These are phyloP conservation scores for Philereme transversata DNA, from an alignment of 2,888 invertebrate genomes.

Conservation along the genomic window DNA sequence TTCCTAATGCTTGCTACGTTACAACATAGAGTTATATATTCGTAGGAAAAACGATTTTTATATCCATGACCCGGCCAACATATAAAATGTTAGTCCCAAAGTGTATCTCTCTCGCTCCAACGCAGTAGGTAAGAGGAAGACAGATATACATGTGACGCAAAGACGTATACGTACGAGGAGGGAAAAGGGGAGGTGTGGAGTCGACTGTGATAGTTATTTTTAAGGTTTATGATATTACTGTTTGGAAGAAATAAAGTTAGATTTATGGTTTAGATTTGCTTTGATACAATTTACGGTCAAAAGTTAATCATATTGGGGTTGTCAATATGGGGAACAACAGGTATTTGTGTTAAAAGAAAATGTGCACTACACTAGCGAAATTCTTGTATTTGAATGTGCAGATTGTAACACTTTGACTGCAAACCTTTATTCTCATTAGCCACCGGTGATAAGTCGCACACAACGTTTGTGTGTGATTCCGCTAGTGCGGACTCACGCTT, in stretches of 20 bases:
- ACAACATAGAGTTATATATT: constrained; percentile 55
- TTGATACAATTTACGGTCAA: too few relatives aligned
- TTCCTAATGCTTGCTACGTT: constrained; percentile 67
- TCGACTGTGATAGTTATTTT: constrained; percentile 33
- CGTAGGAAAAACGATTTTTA: constrained; percentile 80
- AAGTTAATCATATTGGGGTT: too few relatives aligned
- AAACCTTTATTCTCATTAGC: too few relatives aligned
- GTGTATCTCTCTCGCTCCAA: constrained; percentile 60
- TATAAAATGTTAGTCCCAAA: constrained; percentile 84
- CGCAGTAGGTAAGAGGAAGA: constrained; percentile 57
- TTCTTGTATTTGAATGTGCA: too few relatives aligned
- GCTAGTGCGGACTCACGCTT: too few relatives aligned
- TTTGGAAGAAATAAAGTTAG: not conserved
- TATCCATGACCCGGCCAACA: constrained; percentile 84
- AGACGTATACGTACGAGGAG: constrained; percentile 64
- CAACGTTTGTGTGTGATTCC: too few relatives aligned
- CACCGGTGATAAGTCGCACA: too few relatives aligned
- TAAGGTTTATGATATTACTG: constrained; percentile 7
- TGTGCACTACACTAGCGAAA: too few relatives aligned
- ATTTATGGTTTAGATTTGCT: too few relatives aligned
- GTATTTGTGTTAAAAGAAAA: too few relatives aligned
- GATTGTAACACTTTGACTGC: too few relatives aligned
- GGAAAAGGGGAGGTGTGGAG: constrained; percentile 59
- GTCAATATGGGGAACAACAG: too few relatives aligned
- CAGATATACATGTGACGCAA: constrained; percentile 73